Evolutionary conservation across 2,888 invertebrate species (phyloP), one percentile per base, ranked within the genome.

Genomic region (Pollenia angustigena): DNA sequence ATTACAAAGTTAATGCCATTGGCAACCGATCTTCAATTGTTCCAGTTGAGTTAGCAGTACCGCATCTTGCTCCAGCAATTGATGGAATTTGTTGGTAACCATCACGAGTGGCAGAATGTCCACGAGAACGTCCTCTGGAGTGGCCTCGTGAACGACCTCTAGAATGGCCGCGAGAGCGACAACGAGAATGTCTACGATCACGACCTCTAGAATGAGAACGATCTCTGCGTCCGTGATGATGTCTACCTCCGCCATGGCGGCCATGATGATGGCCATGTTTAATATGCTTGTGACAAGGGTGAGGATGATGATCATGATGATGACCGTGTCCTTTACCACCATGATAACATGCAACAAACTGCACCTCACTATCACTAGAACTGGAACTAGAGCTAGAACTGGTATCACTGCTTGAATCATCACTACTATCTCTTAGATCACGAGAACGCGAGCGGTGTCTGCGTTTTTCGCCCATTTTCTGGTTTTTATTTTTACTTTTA

Each of bases 351-450:
- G 85, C 62, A 23, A 81, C 62, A 58, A 85, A 58, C 18, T 85
- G 85, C 18, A 88, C 71, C 14, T 86, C 81, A 81, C 86, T 85
- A n/a, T 78, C 81, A 68, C 87, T 74, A 40, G 64, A 89, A 14
- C 89, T 88, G 7, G 87, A 88, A 44, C 89, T 90, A 4, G 66
- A 52, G 50, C 90, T 89, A 16, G 69, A 62, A 54, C 52, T 79
- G 11, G 88, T 88, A 74, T 89, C 88, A 40, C 44, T 88, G 23
- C 78, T 82, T 2, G 81, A 84, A 16, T 75, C 56, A 54, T 68
- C 32, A 32, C 46, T 18, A 16, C 54, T 16, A 40, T 23, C 60
- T 14, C 2, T 40, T 9, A 8, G 16, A 42, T 62, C 71, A 64
- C 44, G 64, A n/a, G 50, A 78, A 88, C 88, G 7, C 14, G 62